phyloP scores from a whole-genome alignment of 2,888 invertebrate genomes.

The Dolomedes plantarius region DNA sequence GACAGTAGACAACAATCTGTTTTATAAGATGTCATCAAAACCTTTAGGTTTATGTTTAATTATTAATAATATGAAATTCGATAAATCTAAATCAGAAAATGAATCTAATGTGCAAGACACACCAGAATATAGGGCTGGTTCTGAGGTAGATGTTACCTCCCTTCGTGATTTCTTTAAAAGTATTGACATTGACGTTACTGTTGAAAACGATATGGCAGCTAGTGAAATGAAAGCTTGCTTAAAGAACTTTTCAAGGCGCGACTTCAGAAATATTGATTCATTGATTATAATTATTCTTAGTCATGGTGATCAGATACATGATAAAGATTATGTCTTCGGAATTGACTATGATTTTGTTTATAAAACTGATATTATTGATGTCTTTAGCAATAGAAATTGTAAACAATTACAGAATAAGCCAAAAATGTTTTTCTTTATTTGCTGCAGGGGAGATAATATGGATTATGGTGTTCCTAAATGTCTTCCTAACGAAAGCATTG shows the following conservation, averaged over 20 bases:
- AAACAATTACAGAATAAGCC: slow-evolving; percentile 31
- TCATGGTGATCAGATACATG: slow-evolving; percentile 65
- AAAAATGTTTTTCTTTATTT: slow-evolving; percentile 51
- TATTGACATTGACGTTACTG: slow-evolving; percentile 48
- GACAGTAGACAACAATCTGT: too few relatives aligned
- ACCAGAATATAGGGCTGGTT: slow-evolving; percentile 52
- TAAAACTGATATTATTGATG: slow-evolving; percentile 22
- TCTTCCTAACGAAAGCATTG: slow-evolving; percentile 13
- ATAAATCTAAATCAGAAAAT: background rate
- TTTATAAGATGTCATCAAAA: slow-evolving; percentile 30
- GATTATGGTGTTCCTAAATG: slow-evolving; percentile 7
- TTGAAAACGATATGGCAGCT: slow-evolving; percentile 21
- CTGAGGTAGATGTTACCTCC: slow-evolving; percentile 62
- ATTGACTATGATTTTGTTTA: background rate
- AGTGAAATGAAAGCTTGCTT: slow-evolving; percentile 34
- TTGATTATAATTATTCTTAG: slow-evolving; percentile 71
- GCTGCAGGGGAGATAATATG: slow-evolving; percentile 34
- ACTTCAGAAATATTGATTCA: slow-evolving; percentile 51
- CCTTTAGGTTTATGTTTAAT: slow-evolving; percentile 72
- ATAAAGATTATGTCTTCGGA: slow-evolving; percentile 44
- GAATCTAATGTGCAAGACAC: background rate
- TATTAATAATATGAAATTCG: slow-evolving; percentile 72
- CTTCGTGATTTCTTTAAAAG: slow-evolving; percentile 48
- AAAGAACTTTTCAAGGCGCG: slow-evolving; percentile 21
- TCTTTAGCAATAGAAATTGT: slow-evolving; percentile 41